Evolutionary conservation across 2,797 vertebrate genomes (phyloP).

Genomic region (Acanthurus lineatus): DNA sequence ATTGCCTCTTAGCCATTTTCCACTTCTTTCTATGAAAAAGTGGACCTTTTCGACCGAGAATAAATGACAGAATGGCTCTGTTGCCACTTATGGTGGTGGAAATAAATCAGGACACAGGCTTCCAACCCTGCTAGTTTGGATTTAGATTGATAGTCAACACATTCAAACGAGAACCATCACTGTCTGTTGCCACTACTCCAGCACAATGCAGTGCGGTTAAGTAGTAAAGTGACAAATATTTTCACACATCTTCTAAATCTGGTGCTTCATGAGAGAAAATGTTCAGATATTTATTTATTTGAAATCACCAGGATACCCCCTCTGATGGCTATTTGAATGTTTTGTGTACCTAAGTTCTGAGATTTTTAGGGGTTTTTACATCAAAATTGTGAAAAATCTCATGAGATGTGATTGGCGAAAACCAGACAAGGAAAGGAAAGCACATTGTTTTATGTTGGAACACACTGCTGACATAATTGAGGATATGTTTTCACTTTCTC

Average conservation of each 20-base stretch:
- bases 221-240: neutral
- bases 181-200: neutral
- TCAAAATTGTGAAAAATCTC: too few species aligned
- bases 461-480: too few species aligned
- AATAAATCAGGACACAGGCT: conserved; percentile 45
- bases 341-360: too few species aligned
- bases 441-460: too few species aligned
- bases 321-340: too few species aligned
- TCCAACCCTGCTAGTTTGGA: neutral
- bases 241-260: neutral
- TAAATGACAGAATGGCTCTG: conserved; percentile 68
- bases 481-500: too few species aligned
- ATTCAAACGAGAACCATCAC: neutral
- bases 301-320: too few species aligned
- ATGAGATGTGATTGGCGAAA: too few species aligned
- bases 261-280: too few species aligned
- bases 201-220: neutral
- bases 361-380: too few species aligned
- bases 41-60: conserved; percentile 74
- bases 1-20: conserved; percentile 71
- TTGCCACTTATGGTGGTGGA: conserved; percentile 42
- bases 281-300: too few species aligned
- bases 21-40: conserved; percentile 67
- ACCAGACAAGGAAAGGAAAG: too few species aligned
- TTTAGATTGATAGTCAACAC: conserved; percentile 15